phyloP scores from a whole-genome alignment of 2,797 vertebrate species.

The Sebastes miniatus region DNA sequence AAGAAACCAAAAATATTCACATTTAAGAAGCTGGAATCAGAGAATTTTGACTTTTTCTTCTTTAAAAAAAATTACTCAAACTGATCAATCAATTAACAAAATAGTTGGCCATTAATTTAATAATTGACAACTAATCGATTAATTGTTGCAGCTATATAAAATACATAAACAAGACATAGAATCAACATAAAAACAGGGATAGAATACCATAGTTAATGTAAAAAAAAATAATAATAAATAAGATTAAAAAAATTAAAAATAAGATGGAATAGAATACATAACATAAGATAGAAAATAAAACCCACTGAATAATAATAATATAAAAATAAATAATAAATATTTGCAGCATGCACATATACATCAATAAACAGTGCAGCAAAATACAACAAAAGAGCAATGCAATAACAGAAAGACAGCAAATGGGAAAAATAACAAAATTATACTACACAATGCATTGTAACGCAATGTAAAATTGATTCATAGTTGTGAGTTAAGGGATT shows the following conservation, averaged over 20 bases:
- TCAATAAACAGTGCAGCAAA: neutral
- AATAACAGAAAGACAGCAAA: neutral
- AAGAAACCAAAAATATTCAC: too few relatives aligned
- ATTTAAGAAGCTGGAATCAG: too few relatives aligned
- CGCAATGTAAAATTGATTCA: neutral
- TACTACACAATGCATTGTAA: neutral
- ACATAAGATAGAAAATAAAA: neutral
- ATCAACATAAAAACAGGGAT: too few relatives aligned
- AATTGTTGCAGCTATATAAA: too few relatives aligned
- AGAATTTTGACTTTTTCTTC: too few relatives aligned
- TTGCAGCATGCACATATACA: neutral
- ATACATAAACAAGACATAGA: too few relatives aligned
- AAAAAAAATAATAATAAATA: neutral
- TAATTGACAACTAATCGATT: too few relatives aligned
- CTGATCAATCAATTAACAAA: too few relatives aligned
- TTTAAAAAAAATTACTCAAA: too few relatives aligned
- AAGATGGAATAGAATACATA: neutral
- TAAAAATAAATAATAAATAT: neutral
- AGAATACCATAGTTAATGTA: too few relatives aligned
- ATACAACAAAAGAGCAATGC: neutral
- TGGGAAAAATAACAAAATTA: neutral
- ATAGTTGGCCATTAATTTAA: too few relatives aligned
- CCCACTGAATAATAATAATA: neutral
- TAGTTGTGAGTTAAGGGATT: neutral
- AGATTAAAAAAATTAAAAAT: neutral